A percentile compares a stretch with the other conserved stretches of the same genome.
Conservation (phyloP, 2,888 invertebrate genomes). For the Periphyllus acericola region DNA sequence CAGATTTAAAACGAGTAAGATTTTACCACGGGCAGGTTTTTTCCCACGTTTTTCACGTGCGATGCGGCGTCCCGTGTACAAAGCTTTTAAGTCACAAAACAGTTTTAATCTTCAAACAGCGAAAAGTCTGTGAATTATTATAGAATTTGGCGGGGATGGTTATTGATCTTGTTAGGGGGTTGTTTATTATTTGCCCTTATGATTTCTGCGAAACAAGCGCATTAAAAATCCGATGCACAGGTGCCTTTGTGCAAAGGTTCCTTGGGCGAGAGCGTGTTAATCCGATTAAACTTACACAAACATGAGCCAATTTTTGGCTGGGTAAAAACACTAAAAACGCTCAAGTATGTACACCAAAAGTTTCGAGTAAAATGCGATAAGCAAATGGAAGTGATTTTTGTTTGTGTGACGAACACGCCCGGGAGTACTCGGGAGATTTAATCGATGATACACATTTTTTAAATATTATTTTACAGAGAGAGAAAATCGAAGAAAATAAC, state of each 20-base stretch:
- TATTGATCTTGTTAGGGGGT: slow-evolving; percentile 27
- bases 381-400: slow-evolving; percentile 8
- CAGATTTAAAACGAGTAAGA: neutral
- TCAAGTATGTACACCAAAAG: neutral
- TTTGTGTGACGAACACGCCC: neutral
- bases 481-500: neutral
- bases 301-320: slow-evolving; percentile 14
- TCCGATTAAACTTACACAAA: slow-evolving; percentile 46
- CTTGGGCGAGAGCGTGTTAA: slow-evolving; percentile 8
- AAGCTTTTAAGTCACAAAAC: neutral
- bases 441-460: neutral
- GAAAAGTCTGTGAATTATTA: slow-evolving; percentile 3
- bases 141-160: slow-evolving; percentile 3
- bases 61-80: neutral
- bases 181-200: slow-evolving; percentile 24
- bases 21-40: neutral
- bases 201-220: slow-evolving; percentile 35
- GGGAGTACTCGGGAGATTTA: neutral
- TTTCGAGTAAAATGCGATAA: neutral
- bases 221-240: slow-evolving; percentile 52
- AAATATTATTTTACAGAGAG: neutral
- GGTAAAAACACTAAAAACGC: slow-evolving; percentile 36
- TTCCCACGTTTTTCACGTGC: neutral
- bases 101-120: neutral
- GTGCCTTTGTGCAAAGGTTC: neutral